These are phyloP conservation scores for Octopus bimaculoides DNA, from an alignment of 1,140 invertebrate genomes.

Conservation along the genomic window DNA sequence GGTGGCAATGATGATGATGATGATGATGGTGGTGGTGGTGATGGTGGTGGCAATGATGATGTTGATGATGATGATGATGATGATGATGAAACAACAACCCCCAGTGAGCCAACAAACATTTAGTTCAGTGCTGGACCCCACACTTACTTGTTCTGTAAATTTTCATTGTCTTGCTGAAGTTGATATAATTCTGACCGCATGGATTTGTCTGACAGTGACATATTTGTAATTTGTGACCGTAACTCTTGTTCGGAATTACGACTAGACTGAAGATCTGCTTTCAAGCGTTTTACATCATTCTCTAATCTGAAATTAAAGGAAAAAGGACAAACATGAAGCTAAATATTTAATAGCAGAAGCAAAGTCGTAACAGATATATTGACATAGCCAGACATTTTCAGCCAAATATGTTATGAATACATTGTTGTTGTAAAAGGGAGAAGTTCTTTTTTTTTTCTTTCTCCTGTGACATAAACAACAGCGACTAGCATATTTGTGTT, in stretches of 20 bases:
- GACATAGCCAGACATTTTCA: background rate
- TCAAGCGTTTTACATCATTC: constrained; percentile 76
- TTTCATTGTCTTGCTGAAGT: constrained; percentile 79
- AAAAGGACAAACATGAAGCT: background rate
- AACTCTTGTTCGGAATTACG: constrained; percentile 81
- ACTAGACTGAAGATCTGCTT: constrained; percentile 69
- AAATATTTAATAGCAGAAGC: too few species aligned
- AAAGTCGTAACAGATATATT: background rate
- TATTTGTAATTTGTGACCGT: constrained; percentile 71
- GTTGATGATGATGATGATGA: too few species aligned
- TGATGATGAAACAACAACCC: too few species aligned
- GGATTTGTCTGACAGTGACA: constrained; percentile 70
- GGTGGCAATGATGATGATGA: too few species aligned
- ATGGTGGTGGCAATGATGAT: too few species aligned
- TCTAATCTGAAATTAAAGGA: constrained; percentile 60
- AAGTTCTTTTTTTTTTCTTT: too few species aligned
- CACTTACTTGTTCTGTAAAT: constrained; percentile 73
- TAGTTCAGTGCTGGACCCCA: background rate
- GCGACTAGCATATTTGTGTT: too few species aligned
- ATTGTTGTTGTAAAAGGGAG: too few species aligned
- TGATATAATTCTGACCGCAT: constrained; percentile 73
- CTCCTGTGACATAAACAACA: too few species aligned
- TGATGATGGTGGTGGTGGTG: too few species aligned
- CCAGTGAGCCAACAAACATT: too few species aligned
- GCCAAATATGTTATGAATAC: too few species aligned